These are phyloP conservation scores for Brassicogethes aeneus DNA, from an alignment of 2,888 invertebrate species.

Conservation along the genomic window DNA sequence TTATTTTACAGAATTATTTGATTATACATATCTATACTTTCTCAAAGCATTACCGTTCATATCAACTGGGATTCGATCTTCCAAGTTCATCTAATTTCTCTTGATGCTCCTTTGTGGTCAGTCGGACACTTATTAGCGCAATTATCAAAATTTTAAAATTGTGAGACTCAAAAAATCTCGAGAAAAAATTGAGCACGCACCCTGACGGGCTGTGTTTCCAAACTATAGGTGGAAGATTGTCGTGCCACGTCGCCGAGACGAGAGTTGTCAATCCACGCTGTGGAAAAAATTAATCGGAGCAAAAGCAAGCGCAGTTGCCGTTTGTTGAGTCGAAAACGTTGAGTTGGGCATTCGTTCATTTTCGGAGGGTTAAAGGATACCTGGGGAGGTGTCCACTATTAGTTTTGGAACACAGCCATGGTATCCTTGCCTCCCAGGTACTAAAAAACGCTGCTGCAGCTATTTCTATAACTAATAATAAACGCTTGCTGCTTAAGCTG, in stretches of 20 bases:
- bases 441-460: constrained; percentile 26
- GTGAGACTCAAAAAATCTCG: constrained; percentile 6
- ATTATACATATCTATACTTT: no score
- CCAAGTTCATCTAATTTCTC: no score
- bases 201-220: constrained; percentile 42
- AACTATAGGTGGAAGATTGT: constrained; percentile 41
- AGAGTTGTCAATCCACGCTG: not conserved
- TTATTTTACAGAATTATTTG: no score
- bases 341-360: constrained; percentile 11
- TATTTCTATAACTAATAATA: no score
- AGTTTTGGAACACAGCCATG: constrained; percentile 54
- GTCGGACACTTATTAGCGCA: constrained; percentile 25
- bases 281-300: not conserved
- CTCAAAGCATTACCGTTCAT: no score
- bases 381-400: constrained; percentile 43
- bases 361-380: constrained; percentile 36
- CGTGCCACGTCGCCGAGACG: constrained; percentile 10
- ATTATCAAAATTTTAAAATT: constrained; percentile 16
- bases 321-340: not conserved
- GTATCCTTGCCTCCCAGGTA: constrained; percentile 56
- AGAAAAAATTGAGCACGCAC: constrained; percentile 27
- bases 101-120: constrained; percentile 24
- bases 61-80: no score
- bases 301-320: not conserved
- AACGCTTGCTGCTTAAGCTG: constrained; percentile 27